Percentiles rank a stretch among this genome's conserved stretches.
These are phyloP conservation scores for Drosophila setifemur DNA, from an alignment of 1,140 invertebrate species.

Conservation along the genomic window DNA sequence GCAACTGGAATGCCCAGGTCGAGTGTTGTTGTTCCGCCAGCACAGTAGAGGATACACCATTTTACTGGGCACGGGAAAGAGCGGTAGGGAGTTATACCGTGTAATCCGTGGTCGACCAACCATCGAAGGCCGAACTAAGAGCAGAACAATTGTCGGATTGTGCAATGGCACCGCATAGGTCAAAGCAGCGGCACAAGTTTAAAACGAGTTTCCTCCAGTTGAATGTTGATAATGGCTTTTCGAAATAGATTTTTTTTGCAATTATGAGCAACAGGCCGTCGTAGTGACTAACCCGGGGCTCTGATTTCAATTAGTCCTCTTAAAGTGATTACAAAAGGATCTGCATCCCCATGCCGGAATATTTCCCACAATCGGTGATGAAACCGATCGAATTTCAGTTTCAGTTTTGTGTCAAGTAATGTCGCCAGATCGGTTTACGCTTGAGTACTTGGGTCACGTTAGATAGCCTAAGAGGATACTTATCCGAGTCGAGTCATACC, in stretches of 20 bases:
- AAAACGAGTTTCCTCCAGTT: conserved; percentile 6
- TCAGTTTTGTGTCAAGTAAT: conserved; percentile 6
- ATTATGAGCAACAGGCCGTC: too few relatives aligned
- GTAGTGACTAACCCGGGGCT: too few relatives aligned
- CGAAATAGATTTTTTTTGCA: too few relatives aligned
- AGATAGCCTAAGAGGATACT: not conserved
- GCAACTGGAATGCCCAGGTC: conserved; percentile 1
- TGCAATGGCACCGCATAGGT: not conserved
- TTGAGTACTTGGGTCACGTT: too few relatives aligned
- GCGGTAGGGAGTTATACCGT: too few relatives aligned
- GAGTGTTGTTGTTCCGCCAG: not conserved
- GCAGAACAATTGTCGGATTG: conserved; percentile 16
- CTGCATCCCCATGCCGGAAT: not conserved
- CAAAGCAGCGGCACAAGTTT: not conserved
- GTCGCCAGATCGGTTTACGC: conserved; percentile 6
- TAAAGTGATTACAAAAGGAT: not conserved
- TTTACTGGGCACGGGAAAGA: too few relatives aligned
- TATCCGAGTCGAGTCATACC: not conserved
- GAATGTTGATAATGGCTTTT: too few relatives aligned
- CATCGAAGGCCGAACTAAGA: conserved; percentile 1
- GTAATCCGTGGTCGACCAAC: not conserved
- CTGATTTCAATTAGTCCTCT: too few relatives aligned
- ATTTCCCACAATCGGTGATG: conserved; percentile 10
- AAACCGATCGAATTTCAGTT: conserved; percentile 10
- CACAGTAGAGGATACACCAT: not conserved